Base-by-base conservation (phyloP, 2,888 invertebrate genomes). In the Orthosia gracilis region DNA sequence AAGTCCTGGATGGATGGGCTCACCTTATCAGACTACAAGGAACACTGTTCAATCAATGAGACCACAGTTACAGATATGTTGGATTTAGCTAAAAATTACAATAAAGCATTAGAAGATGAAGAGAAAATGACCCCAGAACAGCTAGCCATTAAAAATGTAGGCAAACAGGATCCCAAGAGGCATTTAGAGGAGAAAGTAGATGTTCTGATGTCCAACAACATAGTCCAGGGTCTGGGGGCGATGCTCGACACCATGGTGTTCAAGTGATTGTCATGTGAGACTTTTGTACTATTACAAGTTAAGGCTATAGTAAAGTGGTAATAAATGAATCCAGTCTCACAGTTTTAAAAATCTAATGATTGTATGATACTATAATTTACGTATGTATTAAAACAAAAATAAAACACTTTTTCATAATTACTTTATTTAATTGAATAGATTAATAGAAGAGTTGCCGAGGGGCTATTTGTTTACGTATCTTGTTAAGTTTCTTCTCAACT, bases 81-180 rank as follows among this genome's bases (percentile, higher is more conserved):
- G 66, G 99, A 99, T 78, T 96, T 99, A 89, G 99, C 99, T 70
- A 99, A 99, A 94, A 99, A 99, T 93, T 99, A 99, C 94, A 99
- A 99, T 93, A 99, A 99, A 97, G 99, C 99, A 12, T 96, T 99
- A 78, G 99, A 99, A 95, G 99, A 99, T 89, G 99, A 99, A 94
- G 99, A 99, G 91, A 99, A 99, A 94, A 99, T 99, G 99, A 99
- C 99, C 5, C 99, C 99, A 1, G 99, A 99, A 94, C 99, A 99
- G 94, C 96, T 99, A 94, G 99, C 99, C 26, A 99, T 99, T 91
- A 99, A 99, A 95, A 99, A 99, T 96, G 99, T 99, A 78, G 99
- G 99, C 70, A 99, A 99, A 95, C 98, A 99, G 95, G 99, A 99
- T 94, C 99, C 99, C 31, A 99, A 99, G 96, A 97, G 99, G 87